Evolutionary conservation across 2,797 vertebrate genomes (phyloP), one percentile per base, ranked within the genome.

Genomic region (Chrysocyon brachyurus): DNA sequence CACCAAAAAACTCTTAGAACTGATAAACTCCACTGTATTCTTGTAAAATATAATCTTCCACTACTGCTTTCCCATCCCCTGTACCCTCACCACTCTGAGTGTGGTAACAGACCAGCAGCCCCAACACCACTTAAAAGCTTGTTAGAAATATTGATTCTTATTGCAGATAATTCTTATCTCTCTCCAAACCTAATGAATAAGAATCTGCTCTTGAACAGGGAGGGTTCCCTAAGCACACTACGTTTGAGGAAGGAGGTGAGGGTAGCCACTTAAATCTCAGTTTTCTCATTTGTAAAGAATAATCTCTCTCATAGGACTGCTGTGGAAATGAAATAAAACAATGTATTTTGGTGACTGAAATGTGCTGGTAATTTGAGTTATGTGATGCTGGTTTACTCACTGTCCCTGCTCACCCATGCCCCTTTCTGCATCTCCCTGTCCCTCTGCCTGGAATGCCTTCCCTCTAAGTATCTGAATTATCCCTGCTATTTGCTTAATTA

Each of bases 241-340:
- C 56, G 3, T 94, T 63, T 57, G 10, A 77, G 68, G 33, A 70
- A 28, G 0, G 31, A 12, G 28, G 28, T 5, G 16, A 85, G 31
- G 66, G 3, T 28, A 75, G 31, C 4, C 11, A 70, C 40, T 64
- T 54, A 87, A 66, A 93, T 61, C 57, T 64, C 17, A 73, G 36
- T 52, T 81, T 59, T 90, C 24, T 40, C 49, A 11, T 89, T 73
- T 36, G 61, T 68, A 59, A 91, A 81, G 72, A 87, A 73, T n/a
- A 54, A n/a, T 73, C 24, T 83, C 56, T 94, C 52, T 72, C 26
- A 78, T 1, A 49, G 4, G 19, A 59, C 5, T n/a, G 15, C 40
- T 26, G n/a, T 31, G 57, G 40, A 8, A 33, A 33, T 86, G 56
- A 73, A 78, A 59, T 33, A 59, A 66, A 85, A 26, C 14, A 40